Percentiles rank a stretch among this genome's conserved stretches.
Conservation (phyloP, 1,140 invertebrate genomes). For the Heliothis virescens region DNA sequence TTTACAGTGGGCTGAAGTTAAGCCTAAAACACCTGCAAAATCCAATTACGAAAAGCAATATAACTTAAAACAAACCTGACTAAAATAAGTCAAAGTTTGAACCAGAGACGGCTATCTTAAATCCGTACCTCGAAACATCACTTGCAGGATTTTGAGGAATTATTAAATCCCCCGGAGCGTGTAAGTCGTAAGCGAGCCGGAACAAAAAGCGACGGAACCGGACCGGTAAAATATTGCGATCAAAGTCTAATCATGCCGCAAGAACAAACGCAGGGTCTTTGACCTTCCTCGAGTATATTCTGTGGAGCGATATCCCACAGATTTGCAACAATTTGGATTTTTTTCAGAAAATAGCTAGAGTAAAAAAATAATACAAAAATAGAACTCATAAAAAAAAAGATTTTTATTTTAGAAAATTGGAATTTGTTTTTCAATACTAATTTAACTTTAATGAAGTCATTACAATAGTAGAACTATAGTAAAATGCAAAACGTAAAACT, state of each 20-base stretch:
- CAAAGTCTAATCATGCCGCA: conserved; percentile 53
- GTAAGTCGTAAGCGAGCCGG: conserved; percentile 53
- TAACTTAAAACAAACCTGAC: conserved; percentile 19
- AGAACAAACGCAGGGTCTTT: conserved; percentile 50
- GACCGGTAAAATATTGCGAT: conserved; percentile 60
- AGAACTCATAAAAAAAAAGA: too few relatives aligned
- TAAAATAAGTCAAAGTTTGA: conserved; percentile 31
- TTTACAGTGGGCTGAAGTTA: neutral
- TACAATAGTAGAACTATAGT: too few relatives aligned
- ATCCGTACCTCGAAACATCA: conserved; percentile 59
- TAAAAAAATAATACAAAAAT: too few relatives aligned
- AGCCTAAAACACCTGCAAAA: neutral
- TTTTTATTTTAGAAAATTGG: too few relatives aligned
- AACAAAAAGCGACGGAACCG: conserved; percentile 56
- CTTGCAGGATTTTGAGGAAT: conserved; percentile 57
- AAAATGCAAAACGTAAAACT: too few relatives aligned
- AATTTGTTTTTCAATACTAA: too few relatives aligned
- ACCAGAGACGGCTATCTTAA: conserved; percentile 44
- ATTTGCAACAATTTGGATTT: neutral
- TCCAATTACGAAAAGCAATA: conserved; percentile 14
- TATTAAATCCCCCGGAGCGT: conserved; percentile 59
- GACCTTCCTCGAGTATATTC: neutral
- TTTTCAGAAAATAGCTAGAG: too few relatives aligned
- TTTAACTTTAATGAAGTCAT: too few relatives aligned
- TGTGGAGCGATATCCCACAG: neutral